Conservation (phyloP, 2,113 vertebrate species). For the Nibea albiflora region DNA sequence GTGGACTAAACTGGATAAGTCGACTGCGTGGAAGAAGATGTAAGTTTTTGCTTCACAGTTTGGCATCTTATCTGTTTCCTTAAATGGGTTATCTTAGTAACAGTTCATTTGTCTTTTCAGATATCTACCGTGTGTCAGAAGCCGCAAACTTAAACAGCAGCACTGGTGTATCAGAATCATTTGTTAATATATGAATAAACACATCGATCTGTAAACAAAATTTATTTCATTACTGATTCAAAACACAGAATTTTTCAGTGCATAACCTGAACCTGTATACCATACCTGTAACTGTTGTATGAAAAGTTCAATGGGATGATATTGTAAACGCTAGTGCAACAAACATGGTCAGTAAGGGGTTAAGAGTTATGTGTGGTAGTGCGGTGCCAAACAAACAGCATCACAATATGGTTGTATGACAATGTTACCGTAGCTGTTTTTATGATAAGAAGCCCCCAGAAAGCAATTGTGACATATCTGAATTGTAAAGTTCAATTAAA, state of each 20-base stretch:
- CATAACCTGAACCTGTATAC: background rate
- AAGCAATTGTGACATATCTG: background rate
- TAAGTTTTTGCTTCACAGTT: conserved; percentile 25
- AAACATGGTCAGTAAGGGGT: too few species aligned
- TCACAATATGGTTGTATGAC: background rate
- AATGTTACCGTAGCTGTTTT: background rate
- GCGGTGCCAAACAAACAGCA: background rate
- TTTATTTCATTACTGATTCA: background rate
- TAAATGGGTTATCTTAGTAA: background rate
- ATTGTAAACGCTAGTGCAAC: background rate
- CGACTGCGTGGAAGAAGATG: conserved; percentile 54
- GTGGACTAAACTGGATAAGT: conserved; percentile 28
- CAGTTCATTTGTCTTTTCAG: conserved; percentile 48
- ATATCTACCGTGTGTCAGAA: conserved; percentile 62
- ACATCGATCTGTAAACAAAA: background rate
- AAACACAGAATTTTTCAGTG: background rate
- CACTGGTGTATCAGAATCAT: conserved; percentile 30
- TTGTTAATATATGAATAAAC: conserved; percentile 29
- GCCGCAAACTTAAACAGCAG: conserved; percentile 20
- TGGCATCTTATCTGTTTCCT: background rate
- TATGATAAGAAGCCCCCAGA: background rate
- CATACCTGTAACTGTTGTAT: too few species aligned
- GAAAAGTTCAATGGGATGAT: background rate
- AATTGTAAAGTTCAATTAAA: background rate
- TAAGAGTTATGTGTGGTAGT: too few species aligned